Evolutionary conservation across 2,113 vertebrate species (phyloP), one percentile per base, ranked within the genome.

Genomic region (Isurus oxyrinchus): DNA sequence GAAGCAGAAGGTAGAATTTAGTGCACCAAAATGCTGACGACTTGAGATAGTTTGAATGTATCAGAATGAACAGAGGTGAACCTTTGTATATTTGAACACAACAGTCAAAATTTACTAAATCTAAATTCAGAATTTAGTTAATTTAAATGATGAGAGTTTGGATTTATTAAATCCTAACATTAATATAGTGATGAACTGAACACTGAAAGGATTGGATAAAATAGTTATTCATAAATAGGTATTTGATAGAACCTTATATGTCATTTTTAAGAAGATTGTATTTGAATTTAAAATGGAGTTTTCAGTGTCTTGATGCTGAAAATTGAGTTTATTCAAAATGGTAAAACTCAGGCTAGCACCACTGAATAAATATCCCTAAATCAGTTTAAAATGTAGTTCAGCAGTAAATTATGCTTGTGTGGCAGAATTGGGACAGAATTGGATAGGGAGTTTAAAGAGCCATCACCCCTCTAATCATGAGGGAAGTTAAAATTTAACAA

Each of bases 371-470:
- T 76, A 84, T 84, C 19, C n/a, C 5, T 44, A 63, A 61, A 94
- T n/a, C 40, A n/a, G 59, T 63, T 93, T 93, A 61, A 93, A 59
- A 61, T 63, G 19, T 23, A 93, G 90, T 93, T 93, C 31, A 93
- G 59, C 59, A 61, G 31, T 61, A 93, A 93, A 61, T 93, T 63
- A 93, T 93, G 57, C 59, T 93, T 63, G 90, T 93, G 57, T 93
- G 59, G 59, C 35, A 40, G 57, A 93, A 63, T 63, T 63, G 31
- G 53, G 90, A 5, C 59, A 93, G 59, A 21, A 93, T 16, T 93
- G 57, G 57, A n/a, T 31, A 63, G 90, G 90, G 57, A 63, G 59
- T 61, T 93, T 63, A 63, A 90, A 61, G 35, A 93, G 59, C 35
- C 59, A 61, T 93, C 59, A 93, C 19, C 35, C 35, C n/a, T 40